Evolutionary conservation across 2,797 vertebrate species (phyloP).

Genomic region (Gallinago nigripennis): DNA sequence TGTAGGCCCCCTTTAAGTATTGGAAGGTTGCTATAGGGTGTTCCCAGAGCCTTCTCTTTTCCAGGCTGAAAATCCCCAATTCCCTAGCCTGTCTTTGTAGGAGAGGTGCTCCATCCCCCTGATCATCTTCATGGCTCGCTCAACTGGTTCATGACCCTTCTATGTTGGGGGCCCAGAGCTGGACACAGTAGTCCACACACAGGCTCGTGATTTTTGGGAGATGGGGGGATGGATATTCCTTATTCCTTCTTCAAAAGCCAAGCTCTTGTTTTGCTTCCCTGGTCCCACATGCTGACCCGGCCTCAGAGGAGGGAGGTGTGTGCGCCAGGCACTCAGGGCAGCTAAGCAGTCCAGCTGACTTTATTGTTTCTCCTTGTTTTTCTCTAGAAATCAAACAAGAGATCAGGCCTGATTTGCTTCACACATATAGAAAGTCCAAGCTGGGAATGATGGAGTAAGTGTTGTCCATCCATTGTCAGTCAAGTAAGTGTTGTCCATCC

Average conservation of each 20-base stretch:
- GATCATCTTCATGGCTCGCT: neutral
- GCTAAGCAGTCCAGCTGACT: neutral
- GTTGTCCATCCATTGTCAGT: neutral
- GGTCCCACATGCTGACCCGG: fast-evolving
- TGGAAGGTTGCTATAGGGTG: neutral
- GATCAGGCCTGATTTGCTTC: slow-evolving; percentile 34
- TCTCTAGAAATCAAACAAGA: neutral
- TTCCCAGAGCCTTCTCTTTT: neutral
- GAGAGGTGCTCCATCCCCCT: neutral
- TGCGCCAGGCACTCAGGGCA: neutral
- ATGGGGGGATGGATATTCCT: neutral
- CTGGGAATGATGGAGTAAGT: neutral
- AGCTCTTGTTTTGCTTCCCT: neutral
- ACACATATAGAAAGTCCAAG: slow-evolving; percentile 2
- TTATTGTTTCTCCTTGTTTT: neutral
- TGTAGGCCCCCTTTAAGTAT: neutral
- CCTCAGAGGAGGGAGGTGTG: fast-evolving
- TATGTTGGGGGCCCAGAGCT: neutral
- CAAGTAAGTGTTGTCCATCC: neutral
- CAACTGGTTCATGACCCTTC: neutral
- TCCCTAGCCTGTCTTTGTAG: neutral
- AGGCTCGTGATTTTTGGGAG: neutral
- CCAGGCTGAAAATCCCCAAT: neutral
- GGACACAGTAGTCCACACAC: neutral
- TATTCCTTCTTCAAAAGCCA: neutral